A percentile compares a stretch with the other conserved stretches of the same genome.
phyloP scores from a whole-genome alignment of 1,140 invertebrate genomes.

The Trichonephila clavata region DNA sequence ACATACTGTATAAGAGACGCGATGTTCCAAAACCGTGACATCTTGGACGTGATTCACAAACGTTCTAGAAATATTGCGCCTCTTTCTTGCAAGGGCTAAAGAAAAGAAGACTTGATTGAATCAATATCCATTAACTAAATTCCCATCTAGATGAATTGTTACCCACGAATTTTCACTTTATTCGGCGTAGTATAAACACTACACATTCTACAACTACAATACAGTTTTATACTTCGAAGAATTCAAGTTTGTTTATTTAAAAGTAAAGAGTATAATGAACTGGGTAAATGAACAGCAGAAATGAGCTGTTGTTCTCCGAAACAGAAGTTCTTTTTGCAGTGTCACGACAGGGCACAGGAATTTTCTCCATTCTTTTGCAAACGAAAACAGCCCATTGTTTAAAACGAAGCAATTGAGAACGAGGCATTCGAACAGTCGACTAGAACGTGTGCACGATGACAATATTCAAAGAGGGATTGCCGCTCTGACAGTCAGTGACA shows the following conservation, averaged over 20 bases:
- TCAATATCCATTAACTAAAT: background rate
- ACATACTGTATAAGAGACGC: no score
- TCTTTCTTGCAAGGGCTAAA: no score
- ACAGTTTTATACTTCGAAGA: background rate
- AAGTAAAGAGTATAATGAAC: slow-evolving; percentile 10
- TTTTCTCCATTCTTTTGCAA: background rate
- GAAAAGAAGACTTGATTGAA: no score
- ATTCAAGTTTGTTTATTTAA: background rate
- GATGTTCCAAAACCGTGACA: no score
- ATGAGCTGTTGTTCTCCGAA: background rate
- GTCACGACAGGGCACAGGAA: background rate
- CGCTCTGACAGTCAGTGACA: background rate
- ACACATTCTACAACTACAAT: background rate
- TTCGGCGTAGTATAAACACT: background rate
- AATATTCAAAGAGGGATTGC: background rate
- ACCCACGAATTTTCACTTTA: background rate
- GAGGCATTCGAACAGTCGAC: background rate
- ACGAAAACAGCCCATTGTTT: slow-evolving; percentile 2
- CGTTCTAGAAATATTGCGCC: no score
- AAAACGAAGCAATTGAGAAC: background rate
- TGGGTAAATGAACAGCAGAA: background rate
- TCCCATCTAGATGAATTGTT: background rate
- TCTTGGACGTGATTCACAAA: no score
- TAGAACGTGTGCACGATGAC: background rate
- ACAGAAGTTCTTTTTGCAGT: background rate